Conservation (phyloP, 2,797 vertebrate genomes). For the Meda fulgida region DNA sequence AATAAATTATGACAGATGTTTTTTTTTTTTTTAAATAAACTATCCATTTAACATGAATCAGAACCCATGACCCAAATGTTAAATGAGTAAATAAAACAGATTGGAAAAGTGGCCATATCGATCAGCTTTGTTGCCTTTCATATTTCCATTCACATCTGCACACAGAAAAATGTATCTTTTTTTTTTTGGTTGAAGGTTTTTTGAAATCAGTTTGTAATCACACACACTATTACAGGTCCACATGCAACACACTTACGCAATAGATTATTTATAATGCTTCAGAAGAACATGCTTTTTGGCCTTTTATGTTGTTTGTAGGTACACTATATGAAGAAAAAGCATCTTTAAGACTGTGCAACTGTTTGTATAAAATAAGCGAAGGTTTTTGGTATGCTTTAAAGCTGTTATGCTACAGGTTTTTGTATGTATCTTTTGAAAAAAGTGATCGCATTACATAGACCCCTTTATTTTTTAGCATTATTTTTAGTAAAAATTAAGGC, state of each 20-base stretch:
- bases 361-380: slow-evolving; percentile 59
- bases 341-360: slow-evolving; percentile 22
- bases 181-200: slow-evolving; percentile 1
- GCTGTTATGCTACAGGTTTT: slow-evolving; percentile 42
- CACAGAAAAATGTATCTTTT: neutral
- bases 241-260: slow-evolving; percentile 18
- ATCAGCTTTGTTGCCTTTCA: slow-evolving; percentile 21
- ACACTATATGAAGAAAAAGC: slow-evolving; percentile 51
- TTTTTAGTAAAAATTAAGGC: slow-evolving; percentile 23
- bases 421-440: slow-evolving; percentile 43
- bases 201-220: neutral
- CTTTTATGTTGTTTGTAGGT: slow-evolving; percentile 48
- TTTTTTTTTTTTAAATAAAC: slow-evolving; percentile 38
- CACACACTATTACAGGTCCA: slow-evolving; percentile 24
- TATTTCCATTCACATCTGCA: slow-evolving; percentile 28
- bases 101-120: neutral
- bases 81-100: neutral
- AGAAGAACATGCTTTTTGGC: slow-evolving; percentile 51
- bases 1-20: neutral
- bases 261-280: slow-evolving; percentile 53
- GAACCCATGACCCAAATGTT: neutral
- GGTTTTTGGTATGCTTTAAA: slow-evolving; percentile 53
- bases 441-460: slow-evolving; percentile 1
- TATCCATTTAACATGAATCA: neutral
- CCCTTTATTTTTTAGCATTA: slow-evolving; percentile 2